Evolutionary conservation across 1,140 invertebrate species (phyloP), one percentile per base, ranked within the genome.

Genomic region (Drosophila eugracilis): DNA sequence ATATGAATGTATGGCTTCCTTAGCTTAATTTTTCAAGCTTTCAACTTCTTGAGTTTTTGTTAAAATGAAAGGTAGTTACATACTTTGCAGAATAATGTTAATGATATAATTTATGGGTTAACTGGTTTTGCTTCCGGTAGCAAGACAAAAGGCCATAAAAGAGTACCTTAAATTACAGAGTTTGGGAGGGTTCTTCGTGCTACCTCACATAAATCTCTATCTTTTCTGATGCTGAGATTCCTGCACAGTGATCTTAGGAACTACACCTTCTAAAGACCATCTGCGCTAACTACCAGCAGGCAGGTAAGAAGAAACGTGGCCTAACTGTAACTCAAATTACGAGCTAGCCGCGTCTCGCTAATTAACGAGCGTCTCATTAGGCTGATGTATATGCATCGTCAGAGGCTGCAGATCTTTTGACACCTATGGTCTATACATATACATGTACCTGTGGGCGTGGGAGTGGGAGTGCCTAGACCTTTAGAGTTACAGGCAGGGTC

Each of bases 361-460:
- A 81, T 81, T 69, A 81, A 77, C 55, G 62, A 80, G 77, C 59
- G 41, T 42, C 72, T 74, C 74, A 81, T 74, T 83, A 83, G 63
- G 19, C 66, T 78, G 78, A 83, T 75, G 74, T 52, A 53, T 78
- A 53, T 78, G 74, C 74, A 78, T 44, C 62, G 50, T 69, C 60
- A 63, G 57, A 26, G 54, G 26, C 70, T 58, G 50, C 74, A 58
- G 57, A 77, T 77, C 73, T 69, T 42, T 74, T 81, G 62, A 74
- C 78, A 81, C 78, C 78, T 28, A 1, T 17, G 44, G 44, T 3
- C 2, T 80, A 47, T 39, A 9, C 26, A 59, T 17, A 42, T 7
- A 15, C 36, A 32, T 32, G 10, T 49, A 48, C 17, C 28, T 10
- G 14, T 4, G 42, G 53, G 14, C 52, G 30, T 55, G 49, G 30